Base-by-base conservation (phyloP, 1,140 invertebrate species). In the Musca vetustissima region DNA sequence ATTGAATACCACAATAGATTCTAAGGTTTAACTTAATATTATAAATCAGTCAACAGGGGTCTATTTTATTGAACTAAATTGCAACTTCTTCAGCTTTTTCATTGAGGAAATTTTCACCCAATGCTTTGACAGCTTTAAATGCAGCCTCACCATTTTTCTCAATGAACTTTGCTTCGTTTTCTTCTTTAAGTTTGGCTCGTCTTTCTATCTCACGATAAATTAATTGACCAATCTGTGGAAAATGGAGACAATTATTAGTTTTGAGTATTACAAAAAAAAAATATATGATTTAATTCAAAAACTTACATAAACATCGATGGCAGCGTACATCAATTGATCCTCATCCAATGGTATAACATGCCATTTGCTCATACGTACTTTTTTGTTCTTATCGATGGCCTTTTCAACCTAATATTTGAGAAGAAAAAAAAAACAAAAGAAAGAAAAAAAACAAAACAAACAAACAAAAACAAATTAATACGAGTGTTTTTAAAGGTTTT, bases 241-340 rank as follows among this genome's bases (percentile, higher is more conserved):
- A 81, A 19, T 32, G 59, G n/a, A 22, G 8, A 11, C 36, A 66
- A 55, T 25, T 32, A 17, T 2, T 19, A 32, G 28, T 28, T 65
- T 65, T 14, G 4, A 15, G n/a, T n/a, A n/a, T n/a, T n/a, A n/a
- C n/a, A 36, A 43, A 43, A 47, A 22, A 24, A 43, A 15, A 68
- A 67, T 28, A 14, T 4, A 53, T 9, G 7, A 9, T 36, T 21
- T 55, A 22, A 15, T 55, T 53, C 17, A 17, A 19, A 11, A 52
- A 83, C 85, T 77, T 77, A 89, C 88, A 82, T 88, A 89, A 72
- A 88, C 88, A 85, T 90, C 89, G n/a, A 87, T 88, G 22, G 88
- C 87, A 48, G 89, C 89, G 80, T 90, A 90, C 55, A 77, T 76
- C 73, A 85, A 80, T 73, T 90, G 88, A 13, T 83, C 84, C 69